phyloP scores from a whole-genome alignment of 2,113 vertebrate genomes.

The Centropristis striata region DNA sequence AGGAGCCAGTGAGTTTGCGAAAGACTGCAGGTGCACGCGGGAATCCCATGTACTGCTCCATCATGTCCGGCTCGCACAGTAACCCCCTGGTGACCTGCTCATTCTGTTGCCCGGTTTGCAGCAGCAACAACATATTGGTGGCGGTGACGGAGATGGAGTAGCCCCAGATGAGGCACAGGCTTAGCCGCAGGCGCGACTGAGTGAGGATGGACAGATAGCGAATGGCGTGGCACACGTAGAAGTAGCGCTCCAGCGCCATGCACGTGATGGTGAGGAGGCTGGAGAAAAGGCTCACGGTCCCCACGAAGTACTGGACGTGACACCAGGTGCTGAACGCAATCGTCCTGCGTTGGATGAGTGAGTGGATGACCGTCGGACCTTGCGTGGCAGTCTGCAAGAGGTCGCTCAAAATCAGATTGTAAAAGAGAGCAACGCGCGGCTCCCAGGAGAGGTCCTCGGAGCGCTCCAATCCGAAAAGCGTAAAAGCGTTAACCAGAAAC shows the following conservation, averaged over 20 bases:
- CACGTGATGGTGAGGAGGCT: slow-evolving; percentile 72
- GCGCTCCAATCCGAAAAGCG: slow-evolving; percentile 37
- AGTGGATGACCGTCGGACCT: slow-evolving; percentile 61
- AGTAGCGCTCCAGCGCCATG: slow-evolving; percentile 80
- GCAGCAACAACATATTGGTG: slow-evolving; percentile 48
- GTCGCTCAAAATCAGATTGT: slow-evolving; percentile 75
- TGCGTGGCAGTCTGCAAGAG: slow-evolving; percentile 67
- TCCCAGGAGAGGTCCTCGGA: slow-evolving; percentile 73
- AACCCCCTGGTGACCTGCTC: slow-evolving; percentile 45
- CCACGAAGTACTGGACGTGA: slow-evolving; percentile 67
- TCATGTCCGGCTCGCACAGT: slow-evolving; percentile 75
- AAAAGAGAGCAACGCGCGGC: slow-evolving; percentile 69
- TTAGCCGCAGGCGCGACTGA: slow-evolving; percentile 40
- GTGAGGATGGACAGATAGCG: slow-evolving; percentile 71
- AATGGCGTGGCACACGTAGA: slow-evolving; percentile 79
- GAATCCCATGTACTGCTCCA: slow-evolving; percentile 75
- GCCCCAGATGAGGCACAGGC: slow-evolving; percentile 61
- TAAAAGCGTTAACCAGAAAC: slow-evolving; percentile 50
- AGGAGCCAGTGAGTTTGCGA: slow-evolving; percentile 40
- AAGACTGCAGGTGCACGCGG: slow-evolving; percentile 57
- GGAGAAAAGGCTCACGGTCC: slow-evolving; percentile 59
- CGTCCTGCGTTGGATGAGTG: slow-evolving; percentile 57
- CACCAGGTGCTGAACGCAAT: slow-evolving; percentile 69
- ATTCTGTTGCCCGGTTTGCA: neutral
- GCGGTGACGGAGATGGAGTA: slow-evolving; percentile 30